Evolutionary conservation across 2,113 vertebrate species (phyloP).

Genomic region (Cinclus cinclus): DNA sequence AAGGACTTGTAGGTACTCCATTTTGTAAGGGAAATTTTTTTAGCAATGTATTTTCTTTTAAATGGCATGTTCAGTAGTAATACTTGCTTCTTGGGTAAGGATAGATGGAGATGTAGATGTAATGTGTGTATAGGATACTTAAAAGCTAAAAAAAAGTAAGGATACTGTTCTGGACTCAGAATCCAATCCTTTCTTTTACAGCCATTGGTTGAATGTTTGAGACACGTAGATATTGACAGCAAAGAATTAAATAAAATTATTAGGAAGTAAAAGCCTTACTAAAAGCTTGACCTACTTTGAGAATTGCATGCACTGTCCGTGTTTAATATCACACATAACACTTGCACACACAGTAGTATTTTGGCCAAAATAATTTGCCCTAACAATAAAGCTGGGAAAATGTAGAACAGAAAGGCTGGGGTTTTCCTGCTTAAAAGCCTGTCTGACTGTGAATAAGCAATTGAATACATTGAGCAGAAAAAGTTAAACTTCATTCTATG

Average conservation of each 20-base stretch:
- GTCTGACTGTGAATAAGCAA: background rate
- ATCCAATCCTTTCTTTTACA: background rate
- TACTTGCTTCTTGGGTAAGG: background rate
- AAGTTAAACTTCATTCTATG: background rate
- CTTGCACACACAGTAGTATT: rapidly evolving
- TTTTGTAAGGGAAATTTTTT: background rate
- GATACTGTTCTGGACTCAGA: background rate
- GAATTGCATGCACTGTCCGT: background rate
- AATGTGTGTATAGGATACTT: background rate
- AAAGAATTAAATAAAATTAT: background rate
- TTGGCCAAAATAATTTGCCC: background rate
- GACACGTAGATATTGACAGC: background rate
- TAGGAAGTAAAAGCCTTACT: background rate
- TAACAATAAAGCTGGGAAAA: background rate
- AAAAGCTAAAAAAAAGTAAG: background rate
- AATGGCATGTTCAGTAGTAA: background rate
- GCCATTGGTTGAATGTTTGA: background rate
- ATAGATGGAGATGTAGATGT: no score
- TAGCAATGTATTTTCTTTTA: background rate
- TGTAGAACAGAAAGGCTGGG: background rate
- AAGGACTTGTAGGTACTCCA: background rate
- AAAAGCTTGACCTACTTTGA: background rate
- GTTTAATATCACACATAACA: background rate
- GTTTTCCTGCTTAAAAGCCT: rapidly evolving
- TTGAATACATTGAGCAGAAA: background rate